These are phyloP conservation scores for Anthoscopus minutus DNA, from an alignment of 2,113 vertebrate species.

Conservation along the genomic window DNA sequence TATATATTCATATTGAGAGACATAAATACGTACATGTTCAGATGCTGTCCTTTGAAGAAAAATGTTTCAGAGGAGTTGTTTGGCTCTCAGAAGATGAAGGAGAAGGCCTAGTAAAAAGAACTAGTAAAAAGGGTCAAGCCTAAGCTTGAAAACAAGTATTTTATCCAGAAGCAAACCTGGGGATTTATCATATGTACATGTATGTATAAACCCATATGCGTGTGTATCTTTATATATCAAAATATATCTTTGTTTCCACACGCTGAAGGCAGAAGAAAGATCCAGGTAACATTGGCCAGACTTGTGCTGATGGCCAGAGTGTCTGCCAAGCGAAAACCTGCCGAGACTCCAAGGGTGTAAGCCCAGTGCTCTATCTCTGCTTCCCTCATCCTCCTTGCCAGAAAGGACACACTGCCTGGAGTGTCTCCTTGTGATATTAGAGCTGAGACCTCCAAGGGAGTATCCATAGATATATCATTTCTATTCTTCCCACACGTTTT, in stretches of 20 bases:
- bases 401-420: neutral
- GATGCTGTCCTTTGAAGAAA: neutral
- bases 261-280: neutral
- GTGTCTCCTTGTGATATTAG: neutral
- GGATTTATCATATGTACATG: neutral
- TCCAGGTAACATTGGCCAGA: neutral
- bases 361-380: neutral
- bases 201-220: neutral
- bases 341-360: neutral
- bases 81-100: neutral
- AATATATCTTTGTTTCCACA: neutral
- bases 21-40: neutral
- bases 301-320: neutral
- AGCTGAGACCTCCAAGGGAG: neutral
- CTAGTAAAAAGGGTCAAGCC: neutral
- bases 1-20: neutral
- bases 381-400: neutral
- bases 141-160: neutral
- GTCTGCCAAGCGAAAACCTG: neutral
- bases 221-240: neutral
- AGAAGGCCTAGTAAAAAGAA: neutral
- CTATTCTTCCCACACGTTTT: conserved; percentile 16
- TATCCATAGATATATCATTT: neutral
- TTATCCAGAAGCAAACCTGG: neutral
- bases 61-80: neutral